Evolutionary conservation across 1,140 invertebrate species (phyloP).

Genomic region (Leptinotarsa undecemlineata): DNA sequence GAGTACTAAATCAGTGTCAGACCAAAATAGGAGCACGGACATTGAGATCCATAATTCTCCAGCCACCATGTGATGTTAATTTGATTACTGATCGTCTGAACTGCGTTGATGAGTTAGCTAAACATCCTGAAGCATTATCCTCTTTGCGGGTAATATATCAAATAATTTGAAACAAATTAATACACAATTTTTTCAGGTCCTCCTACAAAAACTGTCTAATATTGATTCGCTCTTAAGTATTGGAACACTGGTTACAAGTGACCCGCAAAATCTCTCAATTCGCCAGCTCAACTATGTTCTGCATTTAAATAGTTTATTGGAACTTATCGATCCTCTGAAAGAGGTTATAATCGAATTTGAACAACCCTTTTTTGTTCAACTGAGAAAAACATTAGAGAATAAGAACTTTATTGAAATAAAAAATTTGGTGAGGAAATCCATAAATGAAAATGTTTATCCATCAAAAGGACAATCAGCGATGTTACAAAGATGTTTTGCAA

Average conservation of each 20-base stretch:
- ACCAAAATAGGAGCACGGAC: constrained; percentile 77
- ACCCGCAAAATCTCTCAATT: constrained; percentile 68
- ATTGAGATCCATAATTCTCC: constrained; percentile 79
- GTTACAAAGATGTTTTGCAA: constrained; percentile 82
- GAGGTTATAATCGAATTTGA: constrained; percentile 63
- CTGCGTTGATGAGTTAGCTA: constrained; percentile 75
- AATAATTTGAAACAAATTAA: constrained; percentile 2
- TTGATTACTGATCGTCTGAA: constrained; percentile 71
- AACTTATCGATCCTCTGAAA: constrained; percentile 69
- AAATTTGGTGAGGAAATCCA: constrained; percentile 56
- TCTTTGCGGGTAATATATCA: constrained; percentile 35
- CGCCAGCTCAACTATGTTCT: constrained; percentile 79
- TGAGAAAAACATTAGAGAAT: constrained; percentile 37
- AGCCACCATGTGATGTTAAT: constrained; percentile 70
- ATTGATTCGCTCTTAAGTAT: constrained; percentile 61
- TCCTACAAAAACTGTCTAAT: constrained; percentile 46
- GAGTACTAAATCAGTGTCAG: constrained; percentile 76
- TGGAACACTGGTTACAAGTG: constrained; percentile 59
- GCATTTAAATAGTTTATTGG: constrained; percentile 76
- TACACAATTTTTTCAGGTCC: constrained; percentile 34
- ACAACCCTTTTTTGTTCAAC: constrained; percentile 61
- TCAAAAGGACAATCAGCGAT: constrained; percentile 70
- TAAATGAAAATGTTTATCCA: constrained; percentile 72
- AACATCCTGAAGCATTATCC: constrained; percentile 65
- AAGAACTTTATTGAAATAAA: constrained; percentile 45